Evolutionary conservation across 1,140 invertebrate genomes (phyloP).

Genomic region (Plodia interpunctella): DNA sequence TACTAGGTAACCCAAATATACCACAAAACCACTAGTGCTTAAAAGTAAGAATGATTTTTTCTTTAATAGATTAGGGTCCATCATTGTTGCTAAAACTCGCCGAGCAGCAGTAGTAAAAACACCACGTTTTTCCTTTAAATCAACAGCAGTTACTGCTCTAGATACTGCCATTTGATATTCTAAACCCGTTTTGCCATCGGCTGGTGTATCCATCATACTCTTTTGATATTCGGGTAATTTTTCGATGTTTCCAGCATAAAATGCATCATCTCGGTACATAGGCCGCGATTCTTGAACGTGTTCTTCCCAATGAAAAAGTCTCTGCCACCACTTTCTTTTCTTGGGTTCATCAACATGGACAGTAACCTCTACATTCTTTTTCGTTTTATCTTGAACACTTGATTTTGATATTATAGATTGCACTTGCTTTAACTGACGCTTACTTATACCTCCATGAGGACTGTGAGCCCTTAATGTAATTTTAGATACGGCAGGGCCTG

Average conservation of each 20-base stretch:
- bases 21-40: slow-evolving; percentile 48
- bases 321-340: slow-evolving; percentile 43
- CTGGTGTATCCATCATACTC: slow-evolving; percentile 42
- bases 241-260: slow-evolving; percentile 87
- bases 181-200: slow-evolving; percentile 52
- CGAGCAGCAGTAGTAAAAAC: slow-evolving; percentile 59
- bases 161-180: slow-evolving; percentile 68
- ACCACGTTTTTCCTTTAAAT: slow-evolving; percentile 54
- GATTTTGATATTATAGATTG: slow-evolving; percentile 56
- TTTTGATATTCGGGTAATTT: slow-evolving; percentile 87
- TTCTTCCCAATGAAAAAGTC: slow-evolving; percentile 54
- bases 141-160: slow-evolving; percentile 52
- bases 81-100: slow-evolving; percentile 67
- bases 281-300: slow-evolving; percentile 78
- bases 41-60: slow-evolving; percentile 50
- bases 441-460: slow-evolving; percentile 51
- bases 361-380: slow-evolving; percentile 38
- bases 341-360: slow-evolving; percentile 35
- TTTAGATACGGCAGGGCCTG: slow-evolving; percentile 37
- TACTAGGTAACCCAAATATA: slow-evolving; percentile 56
- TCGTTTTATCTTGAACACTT: slow-evolving; percentile 49
- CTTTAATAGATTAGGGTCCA: slow-evolving; percentile 57
- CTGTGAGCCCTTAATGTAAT: slow-evolving; percentile 46
- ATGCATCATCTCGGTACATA: slow-evolving; percentile 91
- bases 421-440: slow-evolving; percentile 59